Conservation (phyloP, 2,113 vertebrate species). For the Sterrhoptilus dennistouni region DNA sequence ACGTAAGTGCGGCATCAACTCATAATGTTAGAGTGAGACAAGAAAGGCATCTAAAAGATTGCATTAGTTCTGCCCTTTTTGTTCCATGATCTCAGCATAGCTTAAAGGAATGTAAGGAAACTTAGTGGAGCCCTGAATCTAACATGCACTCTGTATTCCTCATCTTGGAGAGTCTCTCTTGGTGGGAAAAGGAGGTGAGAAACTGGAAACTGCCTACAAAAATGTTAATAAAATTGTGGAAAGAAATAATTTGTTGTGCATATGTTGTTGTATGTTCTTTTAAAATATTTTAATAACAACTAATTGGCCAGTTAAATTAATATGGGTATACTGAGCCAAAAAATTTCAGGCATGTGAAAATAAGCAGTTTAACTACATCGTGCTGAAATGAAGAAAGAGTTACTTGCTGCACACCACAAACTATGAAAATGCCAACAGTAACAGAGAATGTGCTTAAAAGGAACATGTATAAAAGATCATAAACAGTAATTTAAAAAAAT, state of each 20-base stretch:
- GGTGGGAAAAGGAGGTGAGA: constrained; percentile 58
- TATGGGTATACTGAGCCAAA: constrained; percentile 36
- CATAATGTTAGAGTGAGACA: background rate
- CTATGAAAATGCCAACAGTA: constrained; percentile 39
- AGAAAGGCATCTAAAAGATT: background rate
- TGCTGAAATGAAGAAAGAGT: constrained; percentile 25
- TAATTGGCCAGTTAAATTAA: constrained; percentile 67
- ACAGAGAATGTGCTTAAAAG: background rate
- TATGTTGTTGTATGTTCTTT: constrained; percentile 65
- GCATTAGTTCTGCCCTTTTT: background rate
- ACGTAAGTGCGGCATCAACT: background rate
- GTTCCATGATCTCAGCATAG: background rate
- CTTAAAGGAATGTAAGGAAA: background rate
- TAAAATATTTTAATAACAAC: constrained; percentile 68
- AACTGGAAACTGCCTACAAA: constrained; percentile 68
- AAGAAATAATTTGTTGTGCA: constrained; percentile 69
- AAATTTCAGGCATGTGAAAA: constrained; percentile 54
- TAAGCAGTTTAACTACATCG: constrained; percentile 30
- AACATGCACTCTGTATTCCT: background rate
- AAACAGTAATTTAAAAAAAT: background rate
- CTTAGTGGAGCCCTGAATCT: background rate
- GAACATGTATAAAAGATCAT: constrained; percentile 18
- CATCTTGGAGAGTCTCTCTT: constrained; percentile 1
- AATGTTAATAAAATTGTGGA: constrained; percentile 67
- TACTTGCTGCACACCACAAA: constrained; percentile 1